These are phyloP conservation scores for Thripadectes ignobilis DNA, from an alignment of 2,797 vertebrate species.

Conservation along the genomic window DNA sequence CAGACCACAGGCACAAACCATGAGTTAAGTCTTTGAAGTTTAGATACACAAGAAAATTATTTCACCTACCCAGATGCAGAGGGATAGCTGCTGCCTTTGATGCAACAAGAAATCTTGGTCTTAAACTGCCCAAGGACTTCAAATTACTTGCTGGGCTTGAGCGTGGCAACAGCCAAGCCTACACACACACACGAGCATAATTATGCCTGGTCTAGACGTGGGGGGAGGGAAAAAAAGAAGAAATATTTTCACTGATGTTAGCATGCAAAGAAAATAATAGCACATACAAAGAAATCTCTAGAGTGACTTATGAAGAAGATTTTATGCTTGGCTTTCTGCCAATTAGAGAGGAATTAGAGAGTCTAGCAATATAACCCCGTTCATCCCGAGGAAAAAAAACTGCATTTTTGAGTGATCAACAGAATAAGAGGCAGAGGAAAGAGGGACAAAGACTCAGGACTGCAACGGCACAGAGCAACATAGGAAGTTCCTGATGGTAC, in stretches of 20 bases:
- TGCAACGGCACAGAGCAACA: not conserved
- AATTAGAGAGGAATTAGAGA: slow-evolving; percentile 29
- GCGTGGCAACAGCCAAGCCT: slow-evolving; percentile 1
- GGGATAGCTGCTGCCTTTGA: slow-evolving; percentile 29
- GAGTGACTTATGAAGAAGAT: slow-evolving; percentile 42
- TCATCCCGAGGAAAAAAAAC: not conserved
- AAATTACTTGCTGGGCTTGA: not conserved
- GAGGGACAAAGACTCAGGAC: not conserved
- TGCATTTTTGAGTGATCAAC: not conserved
- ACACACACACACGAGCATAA: not conserved
- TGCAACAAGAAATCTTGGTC: not conserved
- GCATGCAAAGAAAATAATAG: slow-evolving; percentile 28
- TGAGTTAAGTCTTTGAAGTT: not conserved
- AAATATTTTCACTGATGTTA: slow-evolving; percentile 4
- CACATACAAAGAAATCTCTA: slow-evolving; percentile 41
- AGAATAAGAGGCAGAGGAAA: not conserved
- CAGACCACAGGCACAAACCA: slow-evolving; percentile 21
- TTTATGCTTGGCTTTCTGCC: slow-evolving; percentile 49
- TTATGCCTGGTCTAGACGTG: slow-evolving; percentile 40
- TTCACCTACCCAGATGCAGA: slow-evolving; percentile 17
- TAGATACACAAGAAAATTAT: not conserved
- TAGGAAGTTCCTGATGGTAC: not conserved
- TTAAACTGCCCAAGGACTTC: slow-evolving; percentile 11
- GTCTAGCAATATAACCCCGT: not conserved
- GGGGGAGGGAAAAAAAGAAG: not conserved